Conservation (phyloP, 2,113 vertebrate genomes). For the Electrona antarctica region DNA sequence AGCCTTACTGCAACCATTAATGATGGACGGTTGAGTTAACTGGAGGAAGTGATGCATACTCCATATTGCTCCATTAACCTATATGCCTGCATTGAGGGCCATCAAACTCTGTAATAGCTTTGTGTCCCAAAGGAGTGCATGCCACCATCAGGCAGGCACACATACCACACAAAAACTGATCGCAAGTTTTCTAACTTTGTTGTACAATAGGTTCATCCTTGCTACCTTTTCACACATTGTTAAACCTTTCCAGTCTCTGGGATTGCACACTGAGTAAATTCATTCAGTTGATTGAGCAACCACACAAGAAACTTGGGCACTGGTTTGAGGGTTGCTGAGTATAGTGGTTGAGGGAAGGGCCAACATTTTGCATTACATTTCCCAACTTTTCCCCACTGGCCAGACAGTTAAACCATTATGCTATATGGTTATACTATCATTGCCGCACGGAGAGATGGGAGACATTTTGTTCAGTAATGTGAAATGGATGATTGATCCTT, state of each 20-base stretch:
- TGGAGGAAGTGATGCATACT: slow-evolving; percentile 12
- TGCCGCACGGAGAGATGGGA: not conserved
- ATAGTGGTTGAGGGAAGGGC: slow-evolving; percentile 7
- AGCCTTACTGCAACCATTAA: not conserved
- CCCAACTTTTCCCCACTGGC: not conserved
- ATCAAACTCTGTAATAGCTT: slow-evolving; percentile 48
- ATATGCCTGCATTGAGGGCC: slow-evolving; percentile 28
- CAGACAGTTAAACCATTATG: not conserved
- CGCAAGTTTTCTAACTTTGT: slow-evolving; percentile 1
- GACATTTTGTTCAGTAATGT: not conserved
- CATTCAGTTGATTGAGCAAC: slow-evolving; percentile 4
- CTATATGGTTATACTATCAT: no score
- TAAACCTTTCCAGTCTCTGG: slow-evolving; percentile 11
- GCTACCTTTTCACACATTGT: slow-evolving; percentile 1
- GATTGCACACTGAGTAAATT: slow-evolving; percentile 5
- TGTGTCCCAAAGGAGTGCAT: slow-evolving; percentile 6
- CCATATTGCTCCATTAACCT: slow-evolving; percentile 33
- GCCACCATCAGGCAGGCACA: not conserved
- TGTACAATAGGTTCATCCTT: not conserved
- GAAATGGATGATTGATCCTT: not conserved
- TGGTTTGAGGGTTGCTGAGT: not conserved
- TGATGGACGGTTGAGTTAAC: slow-evolving; percentile 23
- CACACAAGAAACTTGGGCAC: not conserved
- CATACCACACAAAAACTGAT: slow-evolving; percentile 23
- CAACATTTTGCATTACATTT: not conserved